These are phyloP conservation scores for Thalassarche chlororhynchos DNA, from an alignment of 2,113 vertebrate genomes.

Conservation along the genomic window DNA sequence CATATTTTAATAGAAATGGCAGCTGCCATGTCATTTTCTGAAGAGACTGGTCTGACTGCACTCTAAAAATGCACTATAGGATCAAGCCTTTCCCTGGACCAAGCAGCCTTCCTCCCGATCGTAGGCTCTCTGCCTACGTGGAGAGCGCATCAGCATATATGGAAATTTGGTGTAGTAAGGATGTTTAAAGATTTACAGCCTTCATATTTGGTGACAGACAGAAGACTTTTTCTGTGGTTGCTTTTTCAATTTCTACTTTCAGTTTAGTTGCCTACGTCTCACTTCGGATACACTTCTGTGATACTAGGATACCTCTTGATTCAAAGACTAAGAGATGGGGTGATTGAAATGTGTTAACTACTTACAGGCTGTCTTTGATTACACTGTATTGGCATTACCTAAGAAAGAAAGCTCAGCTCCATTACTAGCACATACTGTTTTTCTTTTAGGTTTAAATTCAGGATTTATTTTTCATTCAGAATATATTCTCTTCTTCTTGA, in stretches of 20 bases:
- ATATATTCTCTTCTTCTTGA: background rate
- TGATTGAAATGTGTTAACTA: background rate
- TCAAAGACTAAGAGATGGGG: background rate
- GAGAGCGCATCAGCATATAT: background rate
- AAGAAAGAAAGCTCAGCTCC: background rate
- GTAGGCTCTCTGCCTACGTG: background rate
- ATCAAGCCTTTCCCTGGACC: background rate
- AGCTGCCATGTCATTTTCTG: background rate
- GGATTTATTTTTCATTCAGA: background rate
- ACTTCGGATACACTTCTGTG: background rate
- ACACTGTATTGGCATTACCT: background rate
- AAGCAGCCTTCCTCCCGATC: background rate
- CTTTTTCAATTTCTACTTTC: background rate
- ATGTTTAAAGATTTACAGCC: background rate
- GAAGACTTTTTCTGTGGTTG: background rate
- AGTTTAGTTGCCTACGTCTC: background rate
- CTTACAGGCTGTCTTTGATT: background rate
- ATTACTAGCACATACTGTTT: background rate
- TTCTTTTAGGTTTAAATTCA: background rate
- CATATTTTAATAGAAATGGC: background rate
- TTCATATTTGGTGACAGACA: background rate
- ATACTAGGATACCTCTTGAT: background rate
- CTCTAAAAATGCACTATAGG: background rate
- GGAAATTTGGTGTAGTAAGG: background rate
- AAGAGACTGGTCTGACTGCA: background rate